These are phyloP conservation scores for Creontiades dilutus DNA, from an alignment of 2,888 invertebrate species.

Conservation along the genomic window DNA sequence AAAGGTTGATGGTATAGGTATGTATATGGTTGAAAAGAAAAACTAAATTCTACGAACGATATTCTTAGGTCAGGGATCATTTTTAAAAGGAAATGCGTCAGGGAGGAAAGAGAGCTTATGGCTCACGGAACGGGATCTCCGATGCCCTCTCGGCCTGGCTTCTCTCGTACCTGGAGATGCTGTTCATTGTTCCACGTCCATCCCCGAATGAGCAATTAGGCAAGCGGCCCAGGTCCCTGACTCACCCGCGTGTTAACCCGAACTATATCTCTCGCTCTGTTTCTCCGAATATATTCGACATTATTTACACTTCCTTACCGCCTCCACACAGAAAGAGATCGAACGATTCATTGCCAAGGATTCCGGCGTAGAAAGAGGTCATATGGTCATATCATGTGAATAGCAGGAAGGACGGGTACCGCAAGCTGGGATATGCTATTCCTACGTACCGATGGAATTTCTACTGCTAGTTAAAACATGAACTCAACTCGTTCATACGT, in stretches of 20 bases:
- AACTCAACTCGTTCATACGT: too few species aligned
- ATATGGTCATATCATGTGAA: too few species aligned
- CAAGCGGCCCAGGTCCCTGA: not conserved
- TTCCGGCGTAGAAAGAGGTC: too few species aligned
- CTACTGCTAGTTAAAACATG: too few species aligned
- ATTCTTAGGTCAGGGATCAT: not conserved
- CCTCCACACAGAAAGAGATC: not conserved
- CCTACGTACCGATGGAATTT: too few species aligned
- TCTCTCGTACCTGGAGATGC: not conserved
- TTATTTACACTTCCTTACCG: not conserved
- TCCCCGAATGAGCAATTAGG: not conserved
- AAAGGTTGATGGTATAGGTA: too few species aligned
- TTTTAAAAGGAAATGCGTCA: not conserved
- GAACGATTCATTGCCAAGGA: not conserved
- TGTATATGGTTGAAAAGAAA: too few species aligned
- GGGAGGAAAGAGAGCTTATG: not conserved
- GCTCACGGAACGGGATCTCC: not conserved
- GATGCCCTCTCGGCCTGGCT: not conserved
- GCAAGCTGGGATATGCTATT: too few species aligned
- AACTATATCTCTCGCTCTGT: not conserved
- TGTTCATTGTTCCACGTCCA: conserved; percentile 6
- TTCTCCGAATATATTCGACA: not conserved
- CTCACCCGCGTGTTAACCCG: not conserved
- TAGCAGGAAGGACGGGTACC: too few species aligned
- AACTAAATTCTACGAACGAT: too few species aligned